Evolutionary conservation across 2,888 invertebrate species (phyloP).

Genomic region (Volucella inflata): DNA sequence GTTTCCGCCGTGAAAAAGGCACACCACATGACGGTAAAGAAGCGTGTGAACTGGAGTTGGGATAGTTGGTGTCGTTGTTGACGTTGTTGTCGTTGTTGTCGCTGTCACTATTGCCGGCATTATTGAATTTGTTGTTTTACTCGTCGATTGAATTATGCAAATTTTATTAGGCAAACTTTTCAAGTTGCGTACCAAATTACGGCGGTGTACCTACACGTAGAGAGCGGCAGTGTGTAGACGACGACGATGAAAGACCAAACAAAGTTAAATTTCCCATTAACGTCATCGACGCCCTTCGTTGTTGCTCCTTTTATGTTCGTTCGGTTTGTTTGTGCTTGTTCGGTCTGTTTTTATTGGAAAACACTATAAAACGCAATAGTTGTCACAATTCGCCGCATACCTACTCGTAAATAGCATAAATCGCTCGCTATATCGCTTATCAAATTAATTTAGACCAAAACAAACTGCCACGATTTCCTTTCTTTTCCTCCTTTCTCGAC

Average conservation of each 20-base stretch:
- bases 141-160: constrained; percentile 81
- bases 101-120: constrained; percentile 14
- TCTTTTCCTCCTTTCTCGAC: neutral
- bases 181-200: neutral
- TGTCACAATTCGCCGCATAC: constrained; percentile 34
- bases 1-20: neutral
- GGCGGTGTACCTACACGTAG: neutral
- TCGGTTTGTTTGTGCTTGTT: constrained; percentile 12
- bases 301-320: neutral
- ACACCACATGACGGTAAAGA: constrained; percentile 16
- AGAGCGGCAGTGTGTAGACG: constrained; percentile 1
- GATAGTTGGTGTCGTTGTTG: neutral
- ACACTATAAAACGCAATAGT: constrained; percentile 39
- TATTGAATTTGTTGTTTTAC: constrained; percentile 6
- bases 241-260: neutral
- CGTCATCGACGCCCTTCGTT: neutral
- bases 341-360: constrained; percentile 40
- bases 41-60: constrained; percentile 43
- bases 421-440: constrained; percentile 39
- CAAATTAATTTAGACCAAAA: constrained; percentile 31
- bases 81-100: constrained; percentile 24
- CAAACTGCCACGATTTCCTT: constrained; percentile 44
- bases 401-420: constrained; percentile 47
- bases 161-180: constrained; percentile 83
- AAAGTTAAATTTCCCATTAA: neutral